Evolutionary conservation across 2,113 vertebrate species (phyloP).

Genomic region (Pimephales promelas): DNA sequence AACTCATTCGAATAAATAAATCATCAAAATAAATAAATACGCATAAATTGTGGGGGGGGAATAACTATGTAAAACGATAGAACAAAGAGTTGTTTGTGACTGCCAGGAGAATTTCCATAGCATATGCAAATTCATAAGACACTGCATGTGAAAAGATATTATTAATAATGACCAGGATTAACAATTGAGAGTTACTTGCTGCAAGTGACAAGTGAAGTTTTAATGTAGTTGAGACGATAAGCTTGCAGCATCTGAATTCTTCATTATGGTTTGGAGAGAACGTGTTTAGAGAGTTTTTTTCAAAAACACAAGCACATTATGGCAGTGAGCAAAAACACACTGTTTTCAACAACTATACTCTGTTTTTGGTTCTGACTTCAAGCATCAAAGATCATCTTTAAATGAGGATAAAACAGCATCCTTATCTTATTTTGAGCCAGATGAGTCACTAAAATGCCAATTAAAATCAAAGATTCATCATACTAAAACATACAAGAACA

Average conservation of each 20-base stretch:
- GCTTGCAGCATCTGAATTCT: constrained; percentile 24
- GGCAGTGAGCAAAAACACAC: background rate
- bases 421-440: constrained; percentile 17
- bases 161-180: constrained; percentile 48
- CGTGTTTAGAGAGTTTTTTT: constrained; percentile 2
- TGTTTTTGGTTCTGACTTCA: constrained; percentile 17
- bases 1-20: constrained; percentile 31
- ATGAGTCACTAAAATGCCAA: background rate
- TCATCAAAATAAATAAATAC: constrained; percentile 20
- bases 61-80: background rate
- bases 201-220: constrained; percentile 37
- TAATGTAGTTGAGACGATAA: constrained; percentile 21
- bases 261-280: background rate
- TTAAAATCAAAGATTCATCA: background rate
- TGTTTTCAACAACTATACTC: constrained; percentile 11
- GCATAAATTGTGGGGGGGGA: background rate
- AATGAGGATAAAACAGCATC: background rate
- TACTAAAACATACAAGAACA: background rate
- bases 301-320: background rate
- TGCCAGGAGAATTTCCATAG: constrained; percentile 25
- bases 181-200: background rate
- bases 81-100: constrained; percentile 38
- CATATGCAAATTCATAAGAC: constrained; percentile 35
- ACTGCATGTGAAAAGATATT: constrained; percentile 30
- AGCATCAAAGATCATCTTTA: constrained; percentile 9